Evolutionary conservation across 2,888 invertebrate genomes (phyloP).

Genomic region (Endotricha flammealis): DNA sequence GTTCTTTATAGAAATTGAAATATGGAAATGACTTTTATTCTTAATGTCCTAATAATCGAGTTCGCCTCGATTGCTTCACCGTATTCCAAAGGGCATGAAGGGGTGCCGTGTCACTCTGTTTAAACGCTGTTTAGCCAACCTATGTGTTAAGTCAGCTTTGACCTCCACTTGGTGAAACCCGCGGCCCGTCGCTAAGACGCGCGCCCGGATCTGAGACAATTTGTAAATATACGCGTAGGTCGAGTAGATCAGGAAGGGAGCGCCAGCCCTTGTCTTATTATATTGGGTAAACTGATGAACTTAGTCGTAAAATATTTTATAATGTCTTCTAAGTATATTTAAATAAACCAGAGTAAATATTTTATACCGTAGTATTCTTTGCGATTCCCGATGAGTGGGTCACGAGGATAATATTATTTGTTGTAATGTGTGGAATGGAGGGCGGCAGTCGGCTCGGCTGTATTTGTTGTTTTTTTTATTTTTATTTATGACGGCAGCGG

Average conservation of each 20-base stretch:
- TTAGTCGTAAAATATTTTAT: slow-evolving; percentile 69
- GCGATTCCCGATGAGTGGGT: slow-evolving; percentile 52
- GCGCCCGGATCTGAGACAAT: too few species aligned
- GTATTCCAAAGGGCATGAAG: not conserved
- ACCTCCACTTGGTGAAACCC: not conserved
- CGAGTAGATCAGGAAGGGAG: not conserved
- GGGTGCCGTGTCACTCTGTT: not conserved
- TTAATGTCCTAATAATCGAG: slow-evolving; percentile 36
- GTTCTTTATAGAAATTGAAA: slow-evolving; percentile 74
- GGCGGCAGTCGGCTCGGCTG: slow-evolving; percentile 26
- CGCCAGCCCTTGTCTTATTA: not conserved
- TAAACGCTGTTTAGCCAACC: not conserved
- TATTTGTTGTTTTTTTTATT: slow-evolving; percentile 27
- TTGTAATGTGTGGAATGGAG: slow-evolving; percentile 18
- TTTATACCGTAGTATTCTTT: slow-evolving; percentile 63
- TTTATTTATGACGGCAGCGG: slow-evolving; percentile 29
- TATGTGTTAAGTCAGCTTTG: not conserved
- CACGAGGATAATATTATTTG: slow-evolving; percentile 26
- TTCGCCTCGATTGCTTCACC: slow-evolving; percentile 9
- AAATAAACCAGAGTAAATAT: slow-evolving; percentile 72
- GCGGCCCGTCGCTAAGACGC: too few species aligned
- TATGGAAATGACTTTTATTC: slow-evolving; percentile 68
- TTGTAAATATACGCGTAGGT: not conserved
- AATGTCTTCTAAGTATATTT: slow-evolving; percentile 66
- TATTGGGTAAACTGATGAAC: slow-evolving; percentile 54